These are phyloP conservation scores for Callithrix jacchus DNA, from an alignment of 2,113 vertebrate species.

Conservation along the genomic window DNA sequence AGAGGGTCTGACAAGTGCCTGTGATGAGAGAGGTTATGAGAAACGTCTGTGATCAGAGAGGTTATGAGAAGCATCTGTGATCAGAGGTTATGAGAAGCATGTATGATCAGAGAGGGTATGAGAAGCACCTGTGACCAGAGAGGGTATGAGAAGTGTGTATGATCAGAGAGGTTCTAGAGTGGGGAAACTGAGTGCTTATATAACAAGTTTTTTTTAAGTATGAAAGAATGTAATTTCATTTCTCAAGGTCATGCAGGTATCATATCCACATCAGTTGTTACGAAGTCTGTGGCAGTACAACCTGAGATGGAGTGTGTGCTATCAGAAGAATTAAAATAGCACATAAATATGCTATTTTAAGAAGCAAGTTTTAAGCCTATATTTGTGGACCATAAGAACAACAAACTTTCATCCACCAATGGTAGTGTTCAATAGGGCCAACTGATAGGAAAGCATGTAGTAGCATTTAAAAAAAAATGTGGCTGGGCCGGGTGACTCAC, in stretches of 20 bases:
- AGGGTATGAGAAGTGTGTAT: background rate
- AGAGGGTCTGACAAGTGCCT: too few species aligned
- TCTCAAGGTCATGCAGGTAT: background rate
- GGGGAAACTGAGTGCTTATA: background rate
- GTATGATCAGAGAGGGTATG: background rate
- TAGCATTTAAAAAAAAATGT: background rate
- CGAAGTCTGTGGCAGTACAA: background rate
- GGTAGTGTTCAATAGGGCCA: background rate
- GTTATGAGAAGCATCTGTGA: too few species aligned
- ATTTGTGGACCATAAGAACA: background rate
- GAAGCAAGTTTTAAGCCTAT: background rate
- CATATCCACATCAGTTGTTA: background rate
- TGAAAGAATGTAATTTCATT: background rate
- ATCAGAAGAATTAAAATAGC: background rate
- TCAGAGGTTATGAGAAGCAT: background rate
- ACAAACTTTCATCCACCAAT: background rate
- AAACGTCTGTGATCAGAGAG: accelerated
- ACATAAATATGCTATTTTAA: too few species aligned
- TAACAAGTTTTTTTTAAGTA: background rate
- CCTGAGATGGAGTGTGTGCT: background rate
- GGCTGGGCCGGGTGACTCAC: too few species aligned
- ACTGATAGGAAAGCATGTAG: background rate
- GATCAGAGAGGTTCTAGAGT: background rate
- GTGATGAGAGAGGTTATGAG: too few species aligned
- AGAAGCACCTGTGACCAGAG: background rate